phyloP scores from a whole-genome alignment of 2,113 vertebrate species.

The Hydrochoerus hydrochaeris region DNA sequence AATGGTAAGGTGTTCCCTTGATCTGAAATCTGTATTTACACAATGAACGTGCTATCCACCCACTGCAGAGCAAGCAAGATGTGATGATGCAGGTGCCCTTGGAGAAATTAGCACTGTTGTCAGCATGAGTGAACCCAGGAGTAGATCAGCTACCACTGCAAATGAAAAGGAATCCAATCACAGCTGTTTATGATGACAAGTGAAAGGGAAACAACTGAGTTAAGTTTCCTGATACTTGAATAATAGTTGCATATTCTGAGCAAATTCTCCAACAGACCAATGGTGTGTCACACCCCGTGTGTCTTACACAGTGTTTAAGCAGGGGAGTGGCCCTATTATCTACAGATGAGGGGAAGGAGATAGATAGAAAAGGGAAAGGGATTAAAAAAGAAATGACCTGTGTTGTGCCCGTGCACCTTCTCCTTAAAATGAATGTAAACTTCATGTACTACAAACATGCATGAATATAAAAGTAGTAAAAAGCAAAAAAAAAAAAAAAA shows the following conservation, averaged over 20 bases:
- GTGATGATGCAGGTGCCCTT: neutral
- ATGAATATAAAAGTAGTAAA: neutral
- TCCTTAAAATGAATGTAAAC: neutral
- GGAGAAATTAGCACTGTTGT: neutral
- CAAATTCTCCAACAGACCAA: neutral
- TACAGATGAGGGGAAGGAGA: neutral
- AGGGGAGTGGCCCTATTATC: neutral
- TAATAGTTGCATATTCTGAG: neutral
- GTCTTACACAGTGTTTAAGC: too few species aligned
- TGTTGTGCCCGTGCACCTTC: neutral
- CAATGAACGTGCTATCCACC: neutral
- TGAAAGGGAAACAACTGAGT: neutral
- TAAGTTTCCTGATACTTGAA: conserved; percentile 1
- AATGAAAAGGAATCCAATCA: neutral
- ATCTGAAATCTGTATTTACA: neutral
- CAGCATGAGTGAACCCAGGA: neutral
- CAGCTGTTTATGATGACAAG: neutral
- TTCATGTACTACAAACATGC: neutral
- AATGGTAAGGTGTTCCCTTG: neutral
- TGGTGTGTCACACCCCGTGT: accelerated
- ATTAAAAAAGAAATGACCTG: neutral
- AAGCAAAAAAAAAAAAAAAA: neutral
- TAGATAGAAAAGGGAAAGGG: neutral
- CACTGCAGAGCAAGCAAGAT: neutral
- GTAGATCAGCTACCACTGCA: neutral